phyloP scores from a whole-genome alignment of 2,113 vertebrate genomes.

The Spea multiplicata region DNA sequence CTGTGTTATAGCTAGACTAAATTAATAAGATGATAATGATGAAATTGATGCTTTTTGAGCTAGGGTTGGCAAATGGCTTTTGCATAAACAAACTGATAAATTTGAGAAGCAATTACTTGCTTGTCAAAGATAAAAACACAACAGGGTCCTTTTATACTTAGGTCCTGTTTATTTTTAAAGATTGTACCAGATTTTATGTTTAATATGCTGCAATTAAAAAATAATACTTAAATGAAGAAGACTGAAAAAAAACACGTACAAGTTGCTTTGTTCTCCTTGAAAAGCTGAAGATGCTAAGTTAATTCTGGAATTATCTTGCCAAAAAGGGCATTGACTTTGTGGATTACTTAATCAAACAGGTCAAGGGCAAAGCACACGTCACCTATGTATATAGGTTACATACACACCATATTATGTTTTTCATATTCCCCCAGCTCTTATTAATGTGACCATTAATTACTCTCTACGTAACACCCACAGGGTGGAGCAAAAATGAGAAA shows the following conservation, averaged over 20 bases:
- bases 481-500: no score
- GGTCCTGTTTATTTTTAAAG: slow-evolving; percentile 85
- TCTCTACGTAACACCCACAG: no score
- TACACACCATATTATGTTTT: no score
- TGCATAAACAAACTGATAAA: slow-evolving; percentile 90
- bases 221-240: slow-evolving; percentile 85
- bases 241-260: slow-evolving; percentile 65
- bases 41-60: slow-evolving; percentile 86
- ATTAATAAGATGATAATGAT: slow-evolving; percentile 90
- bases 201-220: slow-evolving; percentile 83
- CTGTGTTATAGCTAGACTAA: slow-evolving; percentile 88
- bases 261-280: slow-evolving; percentile 74
- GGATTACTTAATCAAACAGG: not conserved
- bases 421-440: no score
- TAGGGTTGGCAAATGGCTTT: slow-evolving; percentile 85
- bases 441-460: no score
- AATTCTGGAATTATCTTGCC: not conserved
- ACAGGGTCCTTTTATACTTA: slow-evolving; percentile 86
- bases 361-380: not conserved
- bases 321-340: not conserved
- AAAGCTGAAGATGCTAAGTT: slow-evolving; percentile 63
- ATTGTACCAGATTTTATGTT: slow-evolving; percentile 87
- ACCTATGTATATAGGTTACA: no score
- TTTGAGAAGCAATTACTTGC: slow-evolving; percentile 87
- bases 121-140: slow-evolving; percentile 88